Base-by-base conservation (phyloP, 1,140 invertebrate genomes). In the Rhopalosiphum maidis region DNA sequence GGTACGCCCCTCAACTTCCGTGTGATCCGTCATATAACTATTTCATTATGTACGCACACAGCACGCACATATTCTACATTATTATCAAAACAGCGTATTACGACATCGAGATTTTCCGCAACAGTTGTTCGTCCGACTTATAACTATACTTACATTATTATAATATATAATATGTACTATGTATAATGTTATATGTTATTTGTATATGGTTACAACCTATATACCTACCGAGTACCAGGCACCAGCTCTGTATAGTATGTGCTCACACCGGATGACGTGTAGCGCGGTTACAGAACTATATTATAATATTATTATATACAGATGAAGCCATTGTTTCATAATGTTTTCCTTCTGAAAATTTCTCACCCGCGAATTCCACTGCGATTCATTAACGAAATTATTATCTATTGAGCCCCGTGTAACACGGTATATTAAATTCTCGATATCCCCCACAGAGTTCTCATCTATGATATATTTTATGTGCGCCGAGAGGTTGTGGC, bases 281-380 rank as follows among this genome's bases (percentile, higher is more conserved):
- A 77, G n/a, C 60, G 60, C 60, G 82, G 35, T 83, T 83, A 23
- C 82, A 37, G 82, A 83, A 83, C 37, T 77, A n/a, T n/a, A 60
- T 55, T 55, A 68, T n/a, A n/a, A 68, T 68, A 18, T 51, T 23
- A 25, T 60, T 30, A 60, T 60, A 60, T 30, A 60, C 8, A 60
- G 23, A 60, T 60, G 30, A 37, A 0, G 23, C 85, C 43, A 87
- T 87, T 87, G 85, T 87, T 87, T 87, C 85, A n/a, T 87, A 9
- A 87, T 87, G 30, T 46, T 87, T 87, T 87, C 6, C 15, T 87
- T 46, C 23, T 18, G 15, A n/a, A 87, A 30, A 43, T 43, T 88
- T 88, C 86, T 51, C 86, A 88, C 23, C 86, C 30, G 86, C 86
- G 86, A 51, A 87, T 88, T 35, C 86, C 86, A 30, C 43, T n/a